These are phyloP conservation scores for Pyrrhosoma nymphula DNA, from an alignment of 2,888 invertebrate genomes.

Conservation along the genomic window DNA sequence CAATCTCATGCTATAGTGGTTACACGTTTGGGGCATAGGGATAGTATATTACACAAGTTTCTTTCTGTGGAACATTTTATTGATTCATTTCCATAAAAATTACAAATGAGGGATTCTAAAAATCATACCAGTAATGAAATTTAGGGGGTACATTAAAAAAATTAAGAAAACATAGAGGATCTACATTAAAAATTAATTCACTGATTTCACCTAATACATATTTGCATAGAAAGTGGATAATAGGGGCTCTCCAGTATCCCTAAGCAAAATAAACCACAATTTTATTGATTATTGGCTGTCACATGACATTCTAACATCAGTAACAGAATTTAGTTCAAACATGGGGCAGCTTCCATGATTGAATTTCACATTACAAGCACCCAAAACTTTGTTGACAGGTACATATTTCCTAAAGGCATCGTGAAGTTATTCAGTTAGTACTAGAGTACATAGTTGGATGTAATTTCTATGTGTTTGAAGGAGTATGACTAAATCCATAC, in stretches of 20 bases:
- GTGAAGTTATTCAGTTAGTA: not conserved
- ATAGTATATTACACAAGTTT: not conserved
- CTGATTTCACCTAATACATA: too few species aligned
- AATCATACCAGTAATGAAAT: not conserved
- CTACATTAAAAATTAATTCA: not conserved
- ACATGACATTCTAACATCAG: not conserved
- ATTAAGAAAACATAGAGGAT: not conserved
- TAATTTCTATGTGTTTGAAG: not conserved
- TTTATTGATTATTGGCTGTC: not conserved
- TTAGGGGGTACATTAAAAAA: not conserved
- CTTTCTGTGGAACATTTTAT: not conserved
- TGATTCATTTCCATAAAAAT: not conserved
- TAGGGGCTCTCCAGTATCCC: too few species aligned
- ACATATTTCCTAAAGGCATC: not conserved
- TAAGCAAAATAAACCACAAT: not conserved
- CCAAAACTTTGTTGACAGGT: not conserved
- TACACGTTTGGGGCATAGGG: too few species aligned
- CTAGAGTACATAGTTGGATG: not conserved
- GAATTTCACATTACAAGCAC: not conserved
- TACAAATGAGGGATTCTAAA: not conserved
- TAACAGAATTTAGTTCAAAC: not conserved
- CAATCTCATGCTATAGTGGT: too few species aligned
- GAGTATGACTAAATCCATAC: not conserved
- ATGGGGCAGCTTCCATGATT: not conserved
- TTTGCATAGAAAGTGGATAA: too few species aligned